These are phyloP conservation scores for Arizona elegans DNA, from an alignment of 2,113 vertebrate genomes.

Conservation along the genomic window DNA sequence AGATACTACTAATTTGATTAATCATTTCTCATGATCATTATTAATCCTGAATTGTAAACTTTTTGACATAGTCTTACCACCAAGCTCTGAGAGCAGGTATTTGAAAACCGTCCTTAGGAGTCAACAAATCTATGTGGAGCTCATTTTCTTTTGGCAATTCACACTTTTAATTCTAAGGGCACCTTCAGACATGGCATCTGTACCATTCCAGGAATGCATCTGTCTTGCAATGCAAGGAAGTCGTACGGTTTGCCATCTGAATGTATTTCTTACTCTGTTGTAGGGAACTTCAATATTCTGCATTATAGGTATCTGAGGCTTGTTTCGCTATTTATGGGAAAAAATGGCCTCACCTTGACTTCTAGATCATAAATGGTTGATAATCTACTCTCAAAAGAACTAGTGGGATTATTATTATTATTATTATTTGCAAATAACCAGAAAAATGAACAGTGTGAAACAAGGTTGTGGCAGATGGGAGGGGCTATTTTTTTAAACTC, in stretches of 20 bases:
- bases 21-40: background rate
- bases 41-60: background rate
- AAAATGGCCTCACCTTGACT: background rate
- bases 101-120: too few species aligned
- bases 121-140: too few species aligned
- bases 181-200: too few species aligned
- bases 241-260: too few species aligned
- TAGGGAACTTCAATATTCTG: background rate
- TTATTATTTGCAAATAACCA: background rate
- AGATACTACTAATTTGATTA: background rate
- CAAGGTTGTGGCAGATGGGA: background rate
- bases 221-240: too few species aligned
- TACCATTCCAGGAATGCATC: too few species aligned
- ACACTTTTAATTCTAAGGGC: too few species aligned
- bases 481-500: background rate
- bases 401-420: background rate
- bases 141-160: too few species aligned
- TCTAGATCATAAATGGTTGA: background rate
- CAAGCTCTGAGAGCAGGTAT: too few species aligned
- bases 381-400: background rate
- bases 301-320: background rate
- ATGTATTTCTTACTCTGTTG: background rate
- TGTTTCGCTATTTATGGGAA: background rate
- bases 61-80: too few species aligned
- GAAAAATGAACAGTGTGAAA: background rate